A percentile compares a stretch with the other conserved stretches of the same genome.
These are phyloP conservation scores for Isichthys henryi DNA, from an alignment of 2,113 vertebrate genomes.

Conservation along the genomic window DNA sequence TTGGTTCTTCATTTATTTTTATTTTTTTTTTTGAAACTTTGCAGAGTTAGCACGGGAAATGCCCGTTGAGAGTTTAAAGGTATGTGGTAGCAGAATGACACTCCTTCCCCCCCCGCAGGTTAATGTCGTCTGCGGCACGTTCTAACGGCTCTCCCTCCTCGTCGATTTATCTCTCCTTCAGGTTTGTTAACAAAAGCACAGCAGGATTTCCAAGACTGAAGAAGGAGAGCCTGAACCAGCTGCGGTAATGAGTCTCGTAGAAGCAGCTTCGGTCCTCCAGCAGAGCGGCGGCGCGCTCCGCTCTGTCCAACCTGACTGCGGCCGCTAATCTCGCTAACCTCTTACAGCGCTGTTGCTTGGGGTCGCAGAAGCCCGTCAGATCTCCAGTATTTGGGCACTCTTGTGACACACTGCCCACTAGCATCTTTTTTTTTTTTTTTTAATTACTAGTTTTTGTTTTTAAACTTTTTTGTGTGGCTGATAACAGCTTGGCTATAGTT, in stretches of 20 bases:
- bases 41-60: slow-evolving; percentile 15
- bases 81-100: slow-evolving; percentile 11
- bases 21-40: slow-evolving; percentile 4
- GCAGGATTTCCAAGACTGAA: slow-evolving; percentile 61
- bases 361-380: neutral
- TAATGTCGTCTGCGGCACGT: slow-evolving; percentile 20
- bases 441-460: neutral
- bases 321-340: neutral
- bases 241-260: slow-evolving; percentile 56
- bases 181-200: slow-evolving; percentile 97
- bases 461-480: neutral
- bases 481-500: neutral
- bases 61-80: neutral
- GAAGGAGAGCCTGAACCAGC: slow-evolving; percentile 16
- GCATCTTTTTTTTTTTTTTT: neutral
- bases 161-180: slow-evolving; percentile 68
- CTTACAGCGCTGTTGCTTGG: neutral
- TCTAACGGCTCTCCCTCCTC: slow-evolving; percentile 30
- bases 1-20: too few species aligned
- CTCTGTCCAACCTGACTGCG: neutral
- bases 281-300: neutral
- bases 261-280: slow-evolving; percentile 50
- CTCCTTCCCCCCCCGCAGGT: slow-evolving; percentile 3
- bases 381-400: neutral
- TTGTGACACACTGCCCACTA: neutral